A percentile compares a stretch with the other conserved stretches of the same genome.
phyloP scores from a whole-genome alignment of 2,113 vertebrate genomes.

The Mobula hypostoma region DNA sequence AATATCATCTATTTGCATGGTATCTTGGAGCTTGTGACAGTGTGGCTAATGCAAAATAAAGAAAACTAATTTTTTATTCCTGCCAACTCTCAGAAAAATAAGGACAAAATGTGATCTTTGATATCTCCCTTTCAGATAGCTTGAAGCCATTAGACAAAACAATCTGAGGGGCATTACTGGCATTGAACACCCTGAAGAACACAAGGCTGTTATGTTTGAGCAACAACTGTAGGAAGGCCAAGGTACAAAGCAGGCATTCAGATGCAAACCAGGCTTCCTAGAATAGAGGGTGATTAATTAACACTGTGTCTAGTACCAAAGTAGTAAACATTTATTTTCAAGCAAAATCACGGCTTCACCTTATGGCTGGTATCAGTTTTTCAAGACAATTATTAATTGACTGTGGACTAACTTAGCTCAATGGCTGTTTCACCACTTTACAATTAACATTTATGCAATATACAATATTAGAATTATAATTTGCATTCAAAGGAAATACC shows the following conservation, averaged over 20 bases:
- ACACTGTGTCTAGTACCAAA: slow-evolving; percentile 23
- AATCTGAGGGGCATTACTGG: neutral
- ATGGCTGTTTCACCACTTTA: neutral
- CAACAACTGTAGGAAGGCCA: slow-evolving; percentile 28
- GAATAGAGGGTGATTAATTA: slow-evolving; percentile 18
- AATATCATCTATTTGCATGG: neutral
- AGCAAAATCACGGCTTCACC: neutral
- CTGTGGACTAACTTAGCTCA: neutral
- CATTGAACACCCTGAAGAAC: neutral
- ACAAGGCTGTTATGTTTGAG: slow-evolving; percentile 2
- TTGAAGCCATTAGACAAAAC: slow-evolving; percentile 22
- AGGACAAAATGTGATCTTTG: slow-evolving; percentile 18
- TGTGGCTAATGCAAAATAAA: neutral
- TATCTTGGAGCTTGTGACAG: neutral
- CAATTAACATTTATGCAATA: slow-evolving; percentile 9
- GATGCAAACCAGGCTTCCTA: slow-evolving; percentile 18
- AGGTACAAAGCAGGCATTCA: slow-evolving; percentile 35
- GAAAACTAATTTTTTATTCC: neutral
- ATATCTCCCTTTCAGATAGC: slow-evolving; percentile 22
- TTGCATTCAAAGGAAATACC: slow-evolving; percentile 16
- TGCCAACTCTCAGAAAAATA: slow-evolving; percentile 13
- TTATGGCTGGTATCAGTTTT: neutral
- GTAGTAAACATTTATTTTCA: slow-evolving; percentile 6
- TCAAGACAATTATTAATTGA: slow-evolving; percentile 4
- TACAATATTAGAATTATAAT: neutral